Conservation (phyloP, 2,797 vertebrate genomes). For the Ispidina picta region DNA sequence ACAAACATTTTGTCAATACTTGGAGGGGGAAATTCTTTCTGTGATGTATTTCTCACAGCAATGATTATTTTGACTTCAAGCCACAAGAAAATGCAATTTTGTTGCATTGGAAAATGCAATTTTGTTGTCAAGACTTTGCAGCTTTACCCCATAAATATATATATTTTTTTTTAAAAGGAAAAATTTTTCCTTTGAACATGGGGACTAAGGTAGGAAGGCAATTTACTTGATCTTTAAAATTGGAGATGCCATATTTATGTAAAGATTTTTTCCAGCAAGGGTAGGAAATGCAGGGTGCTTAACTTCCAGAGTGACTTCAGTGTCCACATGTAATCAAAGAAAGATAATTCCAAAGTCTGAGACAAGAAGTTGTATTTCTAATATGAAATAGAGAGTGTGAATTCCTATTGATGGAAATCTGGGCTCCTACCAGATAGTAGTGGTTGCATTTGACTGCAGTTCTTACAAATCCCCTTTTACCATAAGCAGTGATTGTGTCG, state of each 20-base stretch:
- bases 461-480: constrained; percentile 30
- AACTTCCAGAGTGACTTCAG: not conserved
- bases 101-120: not conserved
- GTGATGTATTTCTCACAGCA: not conserved
- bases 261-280: not conserved
- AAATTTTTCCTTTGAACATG: constrained; percentile 29
- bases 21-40: not conserved
- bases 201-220: not conserved
- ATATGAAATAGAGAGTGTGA: not conserved
- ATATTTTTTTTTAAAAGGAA: not conserved
- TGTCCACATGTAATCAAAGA: not conserved
- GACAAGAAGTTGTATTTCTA: not conserved
- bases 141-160: constrained; percentile 23
- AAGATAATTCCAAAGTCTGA: not conserved
- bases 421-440: not conserved
- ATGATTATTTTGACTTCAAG: not conserved
- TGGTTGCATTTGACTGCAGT: constrained; percentile 10
- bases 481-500: not conserved
- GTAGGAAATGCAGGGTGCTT: not conserved
- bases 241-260: not conserved
- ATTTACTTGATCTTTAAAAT: not conserved
- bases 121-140: not conserved
- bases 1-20: constrained; percentile 14
- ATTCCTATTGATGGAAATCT: not conserved
- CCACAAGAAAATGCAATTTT: constrained; percentile 5